Base-by-base conservation (phyloP, 1,140 invertebrate genomes). In the Lethrus apterus region DNA sequence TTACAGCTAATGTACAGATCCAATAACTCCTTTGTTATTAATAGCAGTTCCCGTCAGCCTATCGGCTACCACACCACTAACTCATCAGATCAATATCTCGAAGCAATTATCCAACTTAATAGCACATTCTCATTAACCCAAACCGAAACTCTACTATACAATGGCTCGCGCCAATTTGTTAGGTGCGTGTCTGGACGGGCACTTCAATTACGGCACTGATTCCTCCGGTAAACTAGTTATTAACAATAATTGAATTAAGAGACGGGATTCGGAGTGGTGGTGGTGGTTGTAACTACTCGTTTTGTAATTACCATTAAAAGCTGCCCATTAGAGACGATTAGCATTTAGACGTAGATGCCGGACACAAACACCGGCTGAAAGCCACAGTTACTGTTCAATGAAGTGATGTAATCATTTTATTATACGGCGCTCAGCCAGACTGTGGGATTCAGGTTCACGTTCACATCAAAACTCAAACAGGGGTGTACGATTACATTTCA, bases 331-430 rank as follows among this genome's bases (percentile, higher is more conserved):
- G 44, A 36, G 48, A 46, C 53, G 53, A 59, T 59, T 59, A 59
- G 50, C 44, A 50, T 46, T 35, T 44, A n/a, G 42, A 21, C n/a
- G 38, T n/a, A 46, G 32, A 35, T n/a, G 17, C 11, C 13, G 32
- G 44, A 24, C 53, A 55, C 52, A 55, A 57, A 57, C 54, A 58
- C 46, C 49, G 46, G 43, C 48, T 53, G 49, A 56, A 56, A 56
- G 44, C 55, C 48, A 54, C 21, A 11, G 21, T 52, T 46, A 56
- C 51, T 58, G 56, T 60, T 60, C 55, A 60, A 60, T 60, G 58
- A 56, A 58, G 58, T 60, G 58, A 54, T 60, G 44, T 59, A 59
- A 60, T 58, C 58, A 60, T 58, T 60, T 60, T 60, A 60, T 60
- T 56, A 60, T 56, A 58, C 58, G 45, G 38, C 46, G 52, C 19